phyloP scores from a whole-genome alignment of 1,140 invertebrate species.

The Arion vulgaris region DNA sequence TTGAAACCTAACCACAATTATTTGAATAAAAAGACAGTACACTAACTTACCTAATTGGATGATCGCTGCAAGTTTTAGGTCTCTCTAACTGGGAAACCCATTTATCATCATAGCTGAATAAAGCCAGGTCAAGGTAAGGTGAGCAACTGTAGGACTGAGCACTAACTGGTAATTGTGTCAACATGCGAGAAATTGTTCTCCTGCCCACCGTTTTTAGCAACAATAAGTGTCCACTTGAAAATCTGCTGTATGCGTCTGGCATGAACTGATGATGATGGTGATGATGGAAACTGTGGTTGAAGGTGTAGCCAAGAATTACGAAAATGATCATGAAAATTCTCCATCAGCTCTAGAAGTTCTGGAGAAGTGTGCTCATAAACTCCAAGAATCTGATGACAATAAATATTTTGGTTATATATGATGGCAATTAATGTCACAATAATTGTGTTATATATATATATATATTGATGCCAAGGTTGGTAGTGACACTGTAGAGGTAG shows the following conservation, averaged over 20 bases:
- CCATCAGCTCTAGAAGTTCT: slow-evolving; percentile 87
- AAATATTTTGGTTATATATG: too few relatives aligned
- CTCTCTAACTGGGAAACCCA: slow-evolving; percentile 96
- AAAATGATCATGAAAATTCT: slow-evolving; percentile 94
- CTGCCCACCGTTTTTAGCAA: slow-evolving; percentile 83
- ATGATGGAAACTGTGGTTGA: slow-evolving; percentile 88
- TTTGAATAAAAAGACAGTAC: not conserved
- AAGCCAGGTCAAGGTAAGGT: slow-evolving; percentile 91
- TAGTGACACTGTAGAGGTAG: too few relatives aligned
- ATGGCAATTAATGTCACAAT: too few relatives aligned
- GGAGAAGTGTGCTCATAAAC: slow-evolving; percentile 93
- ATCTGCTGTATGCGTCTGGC: slow-evolving; percentile 82
- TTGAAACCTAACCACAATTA: too few relatives aligned
- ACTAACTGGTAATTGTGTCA: slow-evolving; percentile 94
- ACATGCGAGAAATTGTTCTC: slow-evolving; percentile 90
- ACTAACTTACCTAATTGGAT: slow-evolving; percentile 85
- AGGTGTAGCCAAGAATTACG: slow-evolving; percentile 84
- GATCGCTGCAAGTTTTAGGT: slow-evolving; percentile 93
- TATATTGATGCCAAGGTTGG: too few relatives aligned
- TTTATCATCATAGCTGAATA: slow-evolving; percentile 97
- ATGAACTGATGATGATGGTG: slow-evolving; percentile 92
- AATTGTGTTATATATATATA: too few relatives aligned
- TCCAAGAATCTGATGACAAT: slow-evolving; percentile 75
- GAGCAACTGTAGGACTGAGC: slow-evolving; percentile 94
- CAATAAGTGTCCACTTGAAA: slow-evolving; percentile 90